A percentile compares a stretch with the other conserved stretches of the same genome.
These are phyloP conservation scores for Cryptotis parvus DNA, from an alignment of 2,113 vertebrate species.

Conservation along the genomic window DNA sequence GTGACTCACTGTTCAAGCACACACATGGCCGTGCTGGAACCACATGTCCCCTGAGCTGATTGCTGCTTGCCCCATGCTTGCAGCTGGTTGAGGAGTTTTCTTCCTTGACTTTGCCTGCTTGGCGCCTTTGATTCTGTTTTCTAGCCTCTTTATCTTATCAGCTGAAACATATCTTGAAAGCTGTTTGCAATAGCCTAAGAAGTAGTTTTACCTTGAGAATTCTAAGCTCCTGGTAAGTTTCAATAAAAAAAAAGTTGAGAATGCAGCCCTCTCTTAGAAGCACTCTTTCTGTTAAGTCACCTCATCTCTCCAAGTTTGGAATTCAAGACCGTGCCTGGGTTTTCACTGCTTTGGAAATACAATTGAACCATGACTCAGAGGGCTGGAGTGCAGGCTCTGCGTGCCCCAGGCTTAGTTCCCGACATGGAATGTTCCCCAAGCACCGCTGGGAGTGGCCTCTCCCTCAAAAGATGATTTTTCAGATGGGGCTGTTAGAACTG, in stretches of 20 bases:
- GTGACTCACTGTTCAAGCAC: not conserved
- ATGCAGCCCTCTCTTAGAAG: not conserved
- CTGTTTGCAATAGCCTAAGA: not conserved
- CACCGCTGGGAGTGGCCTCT: too few relatives aligned
- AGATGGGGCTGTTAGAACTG: not conserved
- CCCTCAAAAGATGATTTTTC: too few relatives aligned
- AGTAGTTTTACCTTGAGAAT: conserved; percentile 34
- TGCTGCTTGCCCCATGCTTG: too few relatives aligned
- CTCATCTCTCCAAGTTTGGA: not conserved
- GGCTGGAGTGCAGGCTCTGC: too few relatives aligned
- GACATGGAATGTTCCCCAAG: too few relatives aligned
- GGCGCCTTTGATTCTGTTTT: not conserved
- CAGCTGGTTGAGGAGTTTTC: not conserved
- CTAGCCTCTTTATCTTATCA: conserved; percentile 28
- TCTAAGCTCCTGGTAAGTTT: not conserved
- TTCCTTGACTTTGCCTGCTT: not conserved
- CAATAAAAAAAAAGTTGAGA: not conserved
- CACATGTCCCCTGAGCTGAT: too few relatives aligned
- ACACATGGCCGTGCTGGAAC: too few relatives aligned
- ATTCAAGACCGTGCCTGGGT: not conserved
- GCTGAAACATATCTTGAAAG: not conserved
- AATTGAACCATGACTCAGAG: too few relatives aligned
- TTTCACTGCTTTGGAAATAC: not conserved
- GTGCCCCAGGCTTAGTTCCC: too few relatives aligned
- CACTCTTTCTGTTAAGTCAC: not conserved